Evolutionary conservation across 92 coral and sea anemone genomes (phyloP).

Genomic region (Zoanthus solanderi): DNA sequence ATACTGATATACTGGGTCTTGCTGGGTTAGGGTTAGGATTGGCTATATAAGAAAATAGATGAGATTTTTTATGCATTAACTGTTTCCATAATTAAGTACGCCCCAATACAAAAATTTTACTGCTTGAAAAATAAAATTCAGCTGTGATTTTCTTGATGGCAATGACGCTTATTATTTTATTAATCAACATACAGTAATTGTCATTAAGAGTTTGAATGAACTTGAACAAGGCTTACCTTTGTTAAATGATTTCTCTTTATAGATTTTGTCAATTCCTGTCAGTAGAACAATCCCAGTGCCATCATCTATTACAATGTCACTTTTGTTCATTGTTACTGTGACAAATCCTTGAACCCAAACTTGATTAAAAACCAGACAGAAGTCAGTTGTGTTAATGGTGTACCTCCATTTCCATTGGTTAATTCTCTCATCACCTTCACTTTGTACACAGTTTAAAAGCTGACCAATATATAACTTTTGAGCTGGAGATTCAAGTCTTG

Average conservation of each 20-base stretch:
- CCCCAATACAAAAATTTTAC: too few species aligned
- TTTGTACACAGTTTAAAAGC: slow-evolving; percentile 38
- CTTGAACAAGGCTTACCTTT: slow-evolving; percentile 59
- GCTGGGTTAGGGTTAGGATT: too few species aligned
- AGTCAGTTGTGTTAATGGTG: not conserved
- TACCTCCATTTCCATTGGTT: slow-evolving; percentile 46
- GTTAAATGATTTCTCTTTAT: slow-evolving; percentile 63
- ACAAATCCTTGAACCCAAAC: slow-evolving; percentile 84
- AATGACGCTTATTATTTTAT: too few species aligned
- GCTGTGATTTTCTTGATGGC: too few species aligned
- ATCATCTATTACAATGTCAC: slow-evolving; percentile 81
- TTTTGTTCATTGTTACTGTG: slow-evolving; percentile 64
- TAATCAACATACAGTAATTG: too few species aligned
- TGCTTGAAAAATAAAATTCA: too few species aligned
- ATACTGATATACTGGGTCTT: too few species aligned
- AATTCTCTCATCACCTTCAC: slow-evolving; percentile 12
- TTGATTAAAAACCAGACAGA: slow-evolving; percentile 58
- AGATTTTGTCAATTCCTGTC: slow-evolving; percentile 69
- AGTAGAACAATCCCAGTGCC: slow-evolving; percentile 77
- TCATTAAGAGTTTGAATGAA: not conserved
- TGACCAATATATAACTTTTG: slow-evolving; percentile 76
- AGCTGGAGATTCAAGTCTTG: slow-evolving; percentile 67
- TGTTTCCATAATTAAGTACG: too few species aligned
- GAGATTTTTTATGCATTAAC: too few species aligned
- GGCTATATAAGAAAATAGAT: too few species aligned